A percentile compares a stretch with the other conserved stretches of the same genome.
Evolutionary conservation across 2,797 vertebrate species (phyloP).

Genomic region (Pelochelys cantorii): DNA sequence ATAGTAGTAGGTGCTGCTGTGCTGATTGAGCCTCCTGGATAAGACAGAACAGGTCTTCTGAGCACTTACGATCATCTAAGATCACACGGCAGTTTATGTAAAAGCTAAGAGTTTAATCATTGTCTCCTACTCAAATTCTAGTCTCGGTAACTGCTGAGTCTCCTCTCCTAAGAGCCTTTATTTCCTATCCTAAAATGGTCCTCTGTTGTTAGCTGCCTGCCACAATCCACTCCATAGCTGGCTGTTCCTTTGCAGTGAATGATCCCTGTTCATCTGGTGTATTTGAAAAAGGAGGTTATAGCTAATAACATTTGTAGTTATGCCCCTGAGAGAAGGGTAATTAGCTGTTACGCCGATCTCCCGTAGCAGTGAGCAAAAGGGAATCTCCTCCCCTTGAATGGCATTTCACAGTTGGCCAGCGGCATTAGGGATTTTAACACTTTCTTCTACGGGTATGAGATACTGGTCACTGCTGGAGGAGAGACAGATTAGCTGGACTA

Average conservation of each 20-base stretch:
- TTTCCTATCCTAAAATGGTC: background rate
- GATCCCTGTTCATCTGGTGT: constrained; percentile 8
- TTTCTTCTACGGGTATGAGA: background rate
- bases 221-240: background rate
- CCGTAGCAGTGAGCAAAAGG: background rate
- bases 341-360: background rate
- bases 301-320: constrained; percentile 24
- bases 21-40: fast-evolving
- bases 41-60: background rate
- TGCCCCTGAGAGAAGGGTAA: constrained; percentile 2
- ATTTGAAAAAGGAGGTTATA: constrained; percentile 23
- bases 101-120: background rate
- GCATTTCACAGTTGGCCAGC: background rate
- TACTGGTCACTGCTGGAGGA: background rate
- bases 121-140: background rate
- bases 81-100: background rate
- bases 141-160: background rate
- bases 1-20: background rate
- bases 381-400: background rate
- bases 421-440: background rate
- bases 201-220: background rate
- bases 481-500: background rate
- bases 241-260: background rate
- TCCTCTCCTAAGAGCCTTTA: background rate
- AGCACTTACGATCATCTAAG: background rate